Evolutionary conservation across 2,113 vertebrate species (phyloP).

Genomic region (Brevimyrus niger): DNA sequence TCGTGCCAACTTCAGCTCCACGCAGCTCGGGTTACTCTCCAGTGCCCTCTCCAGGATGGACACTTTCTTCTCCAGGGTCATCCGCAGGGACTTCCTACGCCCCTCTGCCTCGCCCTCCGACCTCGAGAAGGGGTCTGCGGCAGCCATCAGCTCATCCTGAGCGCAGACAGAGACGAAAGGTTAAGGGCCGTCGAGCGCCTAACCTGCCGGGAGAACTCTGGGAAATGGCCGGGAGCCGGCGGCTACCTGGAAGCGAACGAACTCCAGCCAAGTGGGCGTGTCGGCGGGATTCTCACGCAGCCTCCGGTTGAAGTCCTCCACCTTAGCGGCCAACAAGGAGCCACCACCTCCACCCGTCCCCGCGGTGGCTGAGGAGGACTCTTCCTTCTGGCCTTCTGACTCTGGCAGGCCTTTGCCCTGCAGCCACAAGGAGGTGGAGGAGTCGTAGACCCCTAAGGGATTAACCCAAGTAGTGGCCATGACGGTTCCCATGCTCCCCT

Average conservation of each 20-base stretch:
- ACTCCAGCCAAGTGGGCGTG: slow-evolving; percentile 77
- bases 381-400: slow-evolving; percentile 35
- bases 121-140: slow-evolving; percentile 55
- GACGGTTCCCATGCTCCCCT: slow-evolving; percentile 21
- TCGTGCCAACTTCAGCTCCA: slow-evolving; percentile 77
- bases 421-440: slow-evolving; percentile 74
- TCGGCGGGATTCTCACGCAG: slow-evolving; percentile 81
- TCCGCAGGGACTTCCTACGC: slow-evolving; percentile 56
- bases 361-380: slow-evolving; percentile 25
- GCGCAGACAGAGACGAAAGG: not conserved
- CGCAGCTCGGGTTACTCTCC: slow-evolving; percentile 74
- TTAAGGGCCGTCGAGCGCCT: not conserved
- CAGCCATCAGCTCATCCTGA: slow-evolving; percentile 72
- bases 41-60: slow-evolving; percentile 81
- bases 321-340: slow-evolving; percentile 51
- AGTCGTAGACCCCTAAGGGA: slow-evolving; percentile 85
- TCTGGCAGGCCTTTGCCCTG: slow-evolving; percentile 71
- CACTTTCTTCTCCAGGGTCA: slow-evolving; percentile 85
- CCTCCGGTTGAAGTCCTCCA: slow-evolving; percentile 83
- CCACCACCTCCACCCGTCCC: slow-evolving; percentile 17
- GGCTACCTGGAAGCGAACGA: slow-evolving; percentile 81
- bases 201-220: slow-evolving; percentile 58
- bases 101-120: slow-evolving; percentile 53
- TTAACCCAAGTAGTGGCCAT: slow-evolving; percentile 54
- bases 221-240: not conserved